Base-by-base conservation (phyloP, 2,113 vertebrate species). In the Tragelaphus buxtoni region DNA sequence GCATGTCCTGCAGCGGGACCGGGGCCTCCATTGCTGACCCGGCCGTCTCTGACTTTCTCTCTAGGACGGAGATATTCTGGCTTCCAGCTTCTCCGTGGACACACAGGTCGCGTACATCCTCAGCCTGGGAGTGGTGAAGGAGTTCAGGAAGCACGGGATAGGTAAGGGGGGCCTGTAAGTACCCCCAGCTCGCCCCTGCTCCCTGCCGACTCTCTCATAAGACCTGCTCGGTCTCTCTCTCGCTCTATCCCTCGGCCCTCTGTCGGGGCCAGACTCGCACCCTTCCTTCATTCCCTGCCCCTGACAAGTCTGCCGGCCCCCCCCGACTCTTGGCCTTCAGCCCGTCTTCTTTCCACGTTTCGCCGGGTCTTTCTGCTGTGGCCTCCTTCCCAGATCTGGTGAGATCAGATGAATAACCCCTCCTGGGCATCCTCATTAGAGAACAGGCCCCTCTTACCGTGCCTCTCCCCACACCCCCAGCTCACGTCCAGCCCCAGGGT, bases 41-140 rank as follows among this genome's bases (percentile, higher is more conserved):
- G 26, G 97, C 88, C 90, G 1, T 90, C 72, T 98, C 47, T 98
- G 0, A 72, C 88, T 97, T 74, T 95, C 56, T 97, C 74, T 95
- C 56, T 96, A 99, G 99, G 99, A 99, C 99, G 99, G 99, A 98
- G 99, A 99, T 98, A 99, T 99, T 98, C 98, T 99, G 98, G 99
- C 99, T 90, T 99, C 99, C 98, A 99, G 97, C 98, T 99, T 99
- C 98, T 99, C 99, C 77, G 98, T 99, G 97, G 99, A 99, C 97
- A 99, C 99, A 93, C 99, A 99, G 98, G 99, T 99, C 88, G 99
- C 99, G 10, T 99, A 99, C 99, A 99, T 99, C 97, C 98, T 99
- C 88, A 99, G 99, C 96, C 99, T 99, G 96, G 99, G 99, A 92
- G 99, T 99, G 96, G 99, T 99, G 97, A 99, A 99, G 98, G 99